phyloP scores from a whole-genome alignment of 1,140 invertebrate genomes.

The Zaprionus ghesquierei region DNA sequence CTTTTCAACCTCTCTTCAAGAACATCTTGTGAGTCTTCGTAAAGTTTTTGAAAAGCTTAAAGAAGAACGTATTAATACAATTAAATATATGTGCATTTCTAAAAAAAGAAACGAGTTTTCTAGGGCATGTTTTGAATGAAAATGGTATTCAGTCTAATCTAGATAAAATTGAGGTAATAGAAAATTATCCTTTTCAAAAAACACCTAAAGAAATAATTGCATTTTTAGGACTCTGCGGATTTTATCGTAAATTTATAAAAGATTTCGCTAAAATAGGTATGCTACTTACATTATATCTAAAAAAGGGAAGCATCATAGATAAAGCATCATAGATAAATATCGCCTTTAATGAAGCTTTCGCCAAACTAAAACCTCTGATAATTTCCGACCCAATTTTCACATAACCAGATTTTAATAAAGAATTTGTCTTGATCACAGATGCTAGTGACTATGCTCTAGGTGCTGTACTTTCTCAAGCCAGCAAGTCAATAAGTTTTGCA shows the following conservation, averaged over 20 bases:
- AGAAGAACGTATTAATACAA: slow-evolving; percentile 39
- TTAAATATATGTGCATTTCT: neutral
- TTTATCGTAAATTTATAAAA: too few species aligned
- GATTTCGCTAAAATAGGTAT: neutral
- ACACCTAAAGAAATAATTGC: slow-evolving; percentile 40
- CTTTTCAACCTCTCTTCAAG: slow-evolving; percentile 51
- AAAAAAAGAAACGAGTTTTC: too few species aligned
- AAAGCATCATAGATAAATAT: neutral
- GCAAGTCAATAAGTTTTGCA: too few species aligned
- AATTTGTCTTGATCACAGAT: too few species aligned
- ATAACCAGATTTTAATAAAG: too few species aligned
- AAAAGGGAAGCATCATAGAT: neutral
- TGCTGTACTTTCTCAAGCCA: too few species aligned
- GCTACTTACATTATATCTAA: neutral
- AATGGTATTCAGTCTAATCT: slow-evolving; percentile 33
- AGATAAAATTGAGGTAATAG: slow-evolving; percentile 56
- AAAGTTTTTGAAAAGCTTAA: slow-evolving; percentile 71
- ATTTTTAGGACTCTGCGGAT: too few species aligned
- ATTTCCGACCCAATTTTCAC: too few species aligned
- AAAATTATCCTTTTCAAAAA: slow-evolving; percentile 52
- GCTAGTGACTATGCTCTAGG: too few species aligned
- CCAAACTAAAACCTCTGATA: slow-evolving; percentile 17
- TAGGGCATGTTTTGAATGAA: too few species aligned
- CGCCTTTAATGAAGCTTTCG: slow-evolving; percentile 51
- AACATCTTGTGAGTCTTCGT: slow-evolving; percentile 64